These are phyloP conservation scores for Neogale vison DNA, from an alignment of 2,113 vertebrate genomes.

Conservation along the genomic window DNA sequence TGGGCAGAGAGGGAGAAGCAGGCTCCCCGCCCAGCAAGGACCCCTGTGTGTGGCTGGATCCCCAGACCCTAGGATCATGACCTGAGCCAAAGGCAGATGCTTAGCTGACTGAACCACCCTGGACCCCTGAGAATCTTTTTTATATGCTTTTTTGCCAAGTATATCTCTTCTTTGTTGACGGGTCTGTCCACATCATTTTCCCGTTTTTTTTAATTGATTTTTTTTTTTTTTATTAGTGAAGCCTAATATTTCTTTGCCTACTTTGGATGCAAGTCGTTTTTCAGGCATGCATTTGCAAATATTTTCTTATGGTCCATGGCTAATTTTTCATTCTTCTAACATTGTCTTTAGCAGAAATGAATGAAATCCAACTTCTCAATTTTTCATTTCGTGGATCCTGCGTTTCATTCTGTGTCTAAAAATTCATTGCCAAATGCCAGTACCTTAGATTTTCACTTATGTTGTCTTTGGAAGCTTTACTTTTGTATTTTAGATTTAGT, in stretches of 20 bases:
- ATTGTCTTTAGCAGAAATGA: not conserved
- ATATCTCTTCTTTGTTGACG: not conserved
- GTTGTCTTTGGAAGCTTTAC: not conserved
- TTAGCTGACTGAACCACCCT: not conserved
- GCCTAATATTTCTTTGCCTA: not conserved
- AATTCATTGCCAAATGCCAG: not conserved
- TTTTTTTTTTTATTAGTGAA: not conserved
- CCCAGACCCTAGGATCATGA: not conserved
- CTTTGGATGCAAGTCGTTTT: not conserved
- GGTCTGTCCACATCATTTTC: not conserved
- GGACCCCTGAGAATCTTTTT: not conserved
- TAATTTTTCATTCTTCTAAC: not conserved
- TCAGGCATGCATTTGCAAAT: not conserved
- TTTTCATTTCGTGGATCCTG: not conserved
- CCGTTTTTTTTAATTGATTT: not conserved
- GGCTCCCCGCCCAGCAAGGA: not conserved
- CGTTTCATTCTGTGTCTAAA: not conserved
- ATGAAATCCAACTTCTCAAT: not conserved
- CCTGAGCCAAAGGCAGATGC: not conserved
- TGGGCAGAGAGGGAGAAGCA: not conserved
- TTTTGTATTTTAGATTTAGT: not conserved
- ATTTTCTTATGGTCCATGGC: not conserved
- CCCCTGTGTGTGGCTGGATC: not conserved
- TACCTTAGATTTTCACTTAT: not conserved
- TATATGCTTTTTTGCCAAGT: not conserved